phyloP scores from a whole-genome alignment of 2,113 vertebrate species.

The Oreochromis tanganicae region DNA sequence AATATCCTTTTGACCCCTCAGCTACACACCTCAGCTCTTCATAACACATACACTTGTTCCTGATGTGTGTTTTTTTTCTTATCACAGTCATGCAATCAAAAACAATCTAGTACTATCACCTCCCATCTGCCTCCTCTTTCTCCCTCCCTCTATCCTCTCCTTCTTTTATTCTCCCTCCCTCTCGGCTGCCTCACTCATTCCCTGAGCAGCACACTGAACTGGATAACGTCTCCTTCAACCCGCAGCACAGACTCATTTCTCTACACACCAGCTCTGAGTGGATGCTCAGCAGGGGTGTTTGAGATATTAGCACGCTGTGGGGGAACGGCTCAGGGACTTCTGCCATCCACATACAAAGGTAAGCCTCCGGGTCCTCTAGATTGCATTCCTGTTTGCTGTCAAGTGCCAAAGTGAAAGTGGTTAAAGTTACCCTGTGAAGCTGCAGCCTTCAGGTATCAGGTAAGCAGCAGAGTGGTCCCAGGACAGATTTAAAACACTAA shows the following conservation, averaged over 20 bases:
- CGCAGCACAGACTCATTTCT: constrained; percentile 72
- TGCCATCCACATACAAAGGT: constrained; percentile 57
- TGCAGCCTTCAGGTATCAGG: not conserved
- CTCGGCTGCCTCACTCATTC: constrained; percentile 55
- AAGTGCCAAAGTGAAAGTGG: constrained; percentile 2
- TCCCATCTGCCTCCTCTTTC: constrained; percentile 27
- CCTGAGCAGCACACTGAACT: constrained; percentile 47
- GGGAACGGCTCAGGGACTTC: constrained; percentile 54
- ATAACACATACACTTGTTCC: not conserved
- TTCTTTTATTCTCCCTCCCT: constrained; percentile 29
- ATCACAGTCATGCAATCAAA: constrained; percentile 37
- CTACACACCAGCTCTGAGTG: constrained; percentile 78
- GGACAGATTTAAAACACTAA: not conserved
- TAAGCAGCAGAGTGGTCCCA: not conserved
- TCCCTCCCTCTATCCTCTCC: not conserved
- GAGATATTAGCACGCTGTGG: constrained; percentile 72
- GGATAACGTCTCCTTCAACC: constrained; percentile 62
- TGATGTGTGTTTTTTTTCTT: not conserved
- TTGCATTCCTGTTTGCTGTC: not conserved
- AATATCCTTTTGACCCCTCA: constrained; percentile 1
- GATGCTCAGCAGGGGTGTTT: constrained; percentile 77
- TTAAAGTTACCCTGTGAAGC: constrained; percentile 16
- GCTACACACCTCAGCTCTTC: not conserved
- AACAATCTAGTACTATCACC: constrained; percentile 55
- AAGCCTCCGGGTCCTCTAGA: constrained; percentile 27